A percentile compares a stretch with the other conserved stretches of the same genome.
These are phyloP conservation scores for Barnardius zonarius DNA, from an alignment of 2,113 vertebrate genomes.

Conservation along the genomic window DNA sequence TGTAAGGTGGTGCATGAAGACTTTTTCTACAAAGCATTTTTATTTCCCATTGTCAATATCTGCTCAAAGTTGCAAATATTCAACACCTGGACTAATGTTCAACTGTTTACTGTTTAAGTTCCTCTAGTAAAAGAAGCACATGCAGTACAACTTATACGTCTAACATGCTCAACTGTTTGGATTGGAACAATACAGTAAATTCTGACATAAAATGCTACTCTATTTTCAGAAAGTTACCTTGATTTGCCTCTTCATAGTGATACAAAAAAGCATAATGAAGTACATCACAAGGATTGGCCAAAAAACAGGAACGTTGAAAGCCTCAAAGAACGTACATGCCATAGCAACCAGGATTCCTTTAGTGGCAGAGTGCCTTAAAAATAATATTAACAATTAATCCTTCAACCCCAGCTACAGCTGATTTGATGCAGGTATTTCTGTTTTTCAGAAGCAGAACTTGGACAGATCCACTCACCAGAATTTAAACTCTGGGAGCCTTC, in stretches of 20 bases:
- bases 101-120: not conserved
- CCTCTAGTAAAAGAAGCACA: not conserved
- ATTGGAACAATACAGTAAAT: not conserved
- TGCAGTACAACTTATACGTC: not conserved
- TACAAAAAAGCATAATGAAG: conserved; percentile 99
- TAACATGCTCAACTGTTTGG: not conserved
- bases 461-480: conserved; percentile 86
- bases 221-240: conserved; percentile 78
- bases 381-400: not conserved
- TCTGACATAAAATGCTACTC: not conserved
- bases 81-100: not conserved
- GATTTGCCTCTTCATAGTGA: conserved; percentile 99
- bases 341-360: conserved; percentile 97
- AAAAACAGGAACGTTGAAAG: conserved; percentile 98
- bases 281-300: conserved; percentile 99
- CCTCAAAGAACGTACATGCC: conserved; percentile 97
- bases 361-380: conserved; percentile 92
- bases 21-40: not conserved
- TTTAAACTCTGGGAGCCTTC: conserved; percentile 98
- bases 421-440: not conserved
- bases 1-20: not conserved
- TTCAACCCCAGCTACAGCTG: not conserved
- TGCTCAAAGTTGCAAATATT: not conserved
- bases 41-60: not conserved
- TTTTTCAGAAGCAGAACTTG: not conserved